These are phyloP conservation scores for Onthophagus sagittarius DNA, from an alignment of 2,888 invertebrate genomes.

Conservation along the genomic window DNA sequence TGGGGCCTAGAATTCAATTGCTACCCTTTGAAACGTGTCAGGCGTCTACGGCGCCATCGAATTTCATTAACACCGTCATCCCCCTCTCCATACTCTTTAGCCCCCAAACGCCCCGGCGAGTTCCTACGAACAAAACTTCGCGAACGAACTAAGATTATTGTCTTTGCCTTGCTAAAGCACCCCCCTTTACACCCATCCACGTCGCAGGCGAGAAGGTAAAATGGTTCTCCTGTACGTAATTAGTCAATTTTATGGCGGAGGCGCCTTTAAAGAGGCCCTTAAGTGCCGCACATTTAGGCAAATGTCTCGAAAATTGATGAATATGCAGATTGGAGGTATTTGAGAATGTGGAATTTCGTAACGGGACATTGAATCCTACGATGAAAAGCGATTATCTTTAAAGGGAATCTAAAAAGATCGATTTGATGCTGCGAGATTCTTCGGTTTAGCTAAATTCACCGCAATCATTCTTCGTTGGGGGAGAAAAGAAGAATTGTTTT, in stretches of 20 bases:
- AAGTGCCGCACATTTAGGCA: conserved; percentile 1
- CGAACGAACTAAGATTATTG: conserved; percentile 19
- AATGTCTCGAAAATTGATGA: neutral
- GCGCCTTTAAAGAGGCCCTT: neutral
- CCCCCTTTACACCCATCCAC: neutral
- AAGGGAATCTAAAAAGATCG: neutral
- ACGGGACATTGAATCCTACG: neutral
- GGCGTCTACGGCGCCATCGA: conserved; percentile 35
- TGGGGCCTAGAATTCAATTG: conserved; percentile 46
- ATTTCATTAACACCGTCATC: conserved; percentile 31
- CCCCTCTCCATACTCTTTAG: neutral
- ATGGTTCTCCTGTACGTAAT: conserved; percentile 23
- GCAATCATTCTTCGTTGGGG: neutral
- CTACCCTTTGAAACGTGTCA: conserved; percentile 45
- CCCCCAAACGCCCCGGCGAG: conserved; percentile 14
- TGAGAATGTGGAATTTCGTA: neutral
- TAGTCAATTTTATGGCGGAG: conserved; percentile 12
- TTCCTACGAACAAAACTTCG: conserved; percentile 17
- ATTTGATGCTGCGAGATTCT: neutral
- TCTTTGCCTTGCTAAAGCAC: conserved; percentile 6
- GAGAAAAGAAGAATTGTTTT: neutral
- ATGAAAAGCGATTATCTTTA: no score
- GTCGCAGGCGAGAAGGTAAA: conserved; percentile 15
- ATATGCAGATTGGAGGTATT: neutral
- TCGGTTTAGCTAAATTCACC: no score